Evolutionary conservation across 2,113 vertebrate species (phyloP).

Genomic region (Coptodon rendalli): DNA sequence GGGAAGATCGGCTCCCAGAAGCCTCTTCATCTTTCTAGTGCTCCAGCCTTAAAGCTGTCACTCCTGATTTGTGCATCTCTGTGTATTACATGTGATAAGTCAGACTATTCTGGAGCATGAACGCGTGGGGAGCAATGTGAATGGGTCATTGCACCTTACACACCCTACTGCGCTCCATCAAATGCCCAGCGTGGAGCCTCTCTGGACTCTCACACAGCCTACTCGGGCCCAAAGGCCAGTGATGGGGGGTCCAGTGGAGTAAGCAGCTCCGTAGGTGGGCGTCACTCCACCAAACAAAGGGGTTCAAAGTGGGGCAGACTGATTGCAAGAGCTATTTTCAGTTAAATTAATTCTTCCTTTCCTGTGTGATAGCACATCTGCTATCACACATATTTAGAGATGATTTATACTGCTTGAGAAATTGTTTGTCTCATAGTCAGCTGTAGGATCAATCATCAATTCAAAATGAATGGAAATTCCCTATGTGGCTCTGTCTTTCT

Average conservation of each 20-base stretch:
- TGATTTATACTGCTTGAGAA: conserved; percentile 22
- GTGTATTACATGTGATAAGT: conserved; percentile 83
- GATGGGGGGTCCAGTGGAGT: conserved; percentile 10
- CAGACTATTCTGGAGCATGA: conserved; percentile 79
- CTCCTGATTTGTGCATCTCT: conserved; percentile 75
- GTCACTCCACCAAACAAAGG: conserved; percentile 29
- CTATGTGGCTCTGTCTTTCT: background rate
- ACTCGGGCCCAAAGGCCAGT: conserved; percentile 20
- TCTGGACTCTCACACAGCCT: conserved; percentile 57
- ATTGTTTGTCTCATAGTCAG: background rate
- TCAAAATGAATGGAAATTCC: background rate
- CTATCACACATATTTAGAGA: background rate
- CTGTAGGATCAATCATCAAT: background rate
- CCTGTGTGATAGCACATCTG: background rate
- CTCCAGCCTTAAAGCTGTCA: conserved; percentile 74
- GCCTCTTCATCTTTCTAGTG: conserved; percentile 57
- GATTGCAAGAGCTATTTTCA: conserved; percentile 55
- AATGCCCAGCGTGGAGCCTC: conserved; percentile 77
- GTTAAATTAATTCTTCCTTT: conserved; percentile 22
- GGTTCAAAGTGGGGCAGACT: conserved; percentile 32
- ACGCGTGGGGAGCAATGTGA: conserved; percentile 78
- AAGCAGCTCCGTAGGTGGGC: conserved; percentile 40
- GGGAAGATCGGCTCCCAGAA: conserved; percentile 35
- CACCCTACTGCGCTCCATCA: conserved; percentile 90
- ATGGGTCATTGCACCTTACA: conserved; percentile 80